Conservation (phyloP, 53 echinoderm and acorn worm genomes). For the Henricia sp. region DNA sequence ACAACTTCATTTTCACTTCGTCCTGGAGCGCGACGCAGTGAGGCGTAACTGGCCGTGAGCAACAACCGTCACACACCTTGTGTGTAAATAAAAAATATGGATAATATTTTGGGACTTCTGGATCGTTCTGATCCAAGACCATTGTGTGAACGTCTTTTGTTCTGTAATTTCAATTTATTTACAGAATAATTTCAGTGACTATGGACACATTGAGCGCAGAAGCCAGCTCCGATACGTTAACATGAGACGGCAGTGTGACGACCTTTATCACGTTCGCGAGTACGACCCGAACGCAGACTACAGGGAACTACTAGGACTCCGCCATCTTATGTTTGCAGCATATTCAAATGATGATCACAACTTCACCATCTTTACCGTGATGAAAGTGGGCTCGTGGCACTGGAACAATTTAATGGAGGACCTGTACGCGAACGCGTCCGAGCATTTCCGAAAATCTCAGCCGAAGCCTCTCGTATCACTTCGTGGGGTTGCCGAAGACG, state of each 20-base stretch:
- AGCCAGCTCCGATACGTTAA: neutral
- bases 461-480: neutral
- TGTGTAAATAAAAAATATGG: too few species aligned
- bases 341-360: constrained; percentile 14
- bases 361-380: constrained; percentile 17
- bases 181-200: neutral
- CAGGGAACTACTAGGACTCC: neutral
- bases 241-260: neutral
- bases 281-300: neutral
- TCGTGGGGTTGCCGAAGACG: neutral
- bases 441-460: neutral
- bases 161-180: neutral
- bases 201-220: neutral
- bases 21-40: too few species aligned
- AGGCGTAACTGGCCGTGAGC: too few species aligned
- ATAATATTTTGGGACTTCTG: too few species aligned
- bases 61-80: too few species aligned
- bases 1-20: too few species aligned
- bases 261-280: neutral
- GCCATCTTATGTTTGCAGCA: neutral
- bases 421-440: neutral
- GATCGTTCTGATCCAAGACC: too few species aligned
- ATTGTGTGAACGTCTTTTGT: too few species aligned
- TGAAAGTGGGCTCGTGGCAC: constrained; percentile 25
- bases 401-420: neutral